These are phyloP conservation scores for Chloroceryle aenea DNA, from an alignment of 2,113 vertebrate genomes.

Conservation along the genomic window DNA sequence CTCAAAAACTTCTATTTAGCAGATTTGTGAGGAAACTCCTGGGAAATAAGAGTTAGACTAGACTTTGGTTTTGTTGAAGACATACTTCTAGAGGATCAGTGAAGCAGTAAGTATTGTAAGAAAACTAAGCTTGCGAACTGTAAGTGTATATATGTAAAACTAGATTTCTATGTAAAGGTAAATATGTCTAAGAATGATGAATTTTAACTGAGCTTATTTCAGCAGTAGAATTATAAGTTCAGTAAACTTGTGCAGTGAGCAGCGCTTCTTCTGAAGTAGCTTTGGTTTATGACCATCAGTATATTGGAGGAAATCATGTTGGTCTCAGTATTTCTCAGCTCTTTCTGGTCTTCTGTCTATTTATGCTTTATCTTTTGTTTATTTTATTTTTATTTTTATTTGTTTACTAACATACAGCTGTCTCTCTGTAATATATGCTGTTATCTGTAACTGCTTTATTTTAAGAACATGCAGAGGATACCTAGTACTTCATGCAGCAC, in stretches of 20 bases:
- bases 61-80: background rate
- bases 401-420: background rate
- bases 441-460: background rate
- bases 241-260: background rate
- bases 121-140: background rate
- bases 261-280: background rate
- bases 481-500: background rate
- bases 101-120: slow-evolving; percentile 47
- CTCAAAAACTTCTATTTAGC: background rate
- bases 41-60: slow-evolving; percentile 3
- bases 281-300: background rate
- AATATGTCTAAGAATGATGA: background rate
- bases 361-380: background rate
- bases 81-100: background rate
- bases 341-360: background rate
- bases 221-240: background rate
- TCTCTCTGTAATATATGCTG: background rate
- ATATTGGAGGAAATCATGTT: background rate
- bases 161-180: background rate
- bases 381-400: background rate
- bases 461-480: background rate
- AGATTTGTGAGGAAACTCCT: background rate
- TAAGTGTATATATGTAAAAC: background rate
- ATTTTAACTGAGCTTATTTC: background rate
- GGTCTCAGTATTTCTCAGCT: background rate